These are phyloP conservation scores for Tetheella fluctuosa DNA, from an alignment of 2,888 invertebrate genomes.

Conservation along the genomic window DNA sequence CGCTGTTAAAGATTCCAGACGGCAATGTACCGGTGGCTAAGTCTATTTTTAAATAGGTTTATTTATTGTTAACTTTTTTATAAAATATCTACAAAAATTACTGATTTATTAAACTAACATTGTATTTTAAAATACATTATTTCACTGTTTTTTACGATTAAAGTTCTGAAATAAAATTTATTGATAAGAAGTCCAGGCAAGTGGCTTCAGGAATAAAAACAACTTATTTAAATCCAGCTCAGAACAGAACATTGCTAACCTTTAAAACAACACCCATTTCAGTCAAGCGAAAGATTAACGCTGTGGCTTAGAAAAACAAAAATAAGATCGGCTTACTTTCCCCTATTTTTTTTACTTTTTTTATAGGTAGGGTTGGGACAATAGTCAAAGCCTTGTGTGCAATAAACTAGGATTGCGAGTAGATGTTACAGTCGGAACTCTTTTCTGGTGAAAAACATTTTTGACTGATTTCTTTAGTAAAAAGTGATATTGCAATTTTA, in stretches of 20 bases:
- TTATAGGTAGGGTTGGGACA: constrained; percentile 9
- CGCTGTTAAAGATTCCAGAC: constrained; percentile 15
- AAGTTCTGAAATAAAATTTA: too few species aligned
- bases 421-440: constrained; percentile 16
- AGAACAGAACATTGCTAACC: not conserved
- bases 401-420: constrained; percentile 35
- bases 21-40: not conserved
- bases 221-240: not conserved
- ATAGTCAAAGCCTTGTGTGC: constrained; percentile 22
- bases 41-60: not conserved
- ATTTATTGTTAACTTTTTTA: too few species aligned
- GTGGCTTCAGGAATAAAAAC: not conserved
- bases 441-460: not conserved
- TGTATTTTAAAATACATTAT: too few species aligned
- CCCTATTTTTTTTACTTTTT: constrained; percentile 19
- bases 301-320: constrained; percentile 4
- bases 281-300: constrained; percentile 5
- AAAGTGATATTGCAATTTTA: too few species aligned
- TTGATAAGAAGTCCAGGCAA: too few species aligned
- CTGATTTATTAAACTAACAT: too few species aligned
- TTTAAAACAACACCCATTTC: constrained; percentile 7
- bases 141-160: too few species aligned
- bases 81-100: too few species aligned
- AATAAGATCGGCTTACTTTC: constrained; percentile 43
- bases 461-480: not conserved